These are phyloP conservation scores for Pollenia angustigena DNA, from an alignment of 2,888 invertebrate genomes.

Conservation along the genomic window DNA sequence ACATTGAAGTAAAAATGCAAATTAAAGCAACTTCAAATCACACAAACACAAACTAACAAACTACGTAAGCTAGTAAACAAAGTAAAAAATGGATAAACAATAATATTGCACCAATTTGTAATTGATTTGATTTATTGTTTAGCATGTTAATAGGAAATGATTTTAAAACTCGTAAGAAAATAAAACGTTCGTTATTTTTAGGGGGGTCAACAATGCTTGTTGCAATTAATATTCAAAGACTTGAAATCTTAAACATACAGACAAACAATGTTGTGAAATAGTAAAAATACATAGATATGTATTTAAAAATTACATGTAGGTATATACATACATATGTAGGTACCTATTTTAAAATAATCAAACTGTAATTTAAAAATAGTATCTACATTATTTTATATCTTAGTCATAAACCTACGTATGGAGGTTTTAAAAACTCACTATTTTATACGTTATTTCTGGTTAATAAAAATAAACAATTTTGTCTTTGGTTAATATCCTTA, in stretches of 20 bases:
- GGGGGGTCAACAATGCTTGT: not conserved
- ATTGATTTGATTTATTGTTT: slow-evolving; percentile 26
- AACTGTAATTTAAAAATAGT: too few relatives aligned
- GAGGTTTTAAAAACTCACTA: too few relatives aligned
- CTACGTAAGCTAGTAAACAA: not conserved
- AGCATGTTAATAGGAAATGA: slow-evolving; percentile 16
- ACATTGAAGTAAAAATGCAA: slow-evolving; percentile 23
- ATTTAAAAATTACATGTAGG: not conserved
- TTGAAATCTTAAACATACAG: not conserved
- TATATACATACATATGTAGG: too few relatives aligned
- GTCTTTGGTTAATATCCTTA: too few relatives aligned
- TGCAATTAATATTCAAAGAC: not conserved
- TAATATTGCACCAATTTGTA: slow-evolving; percentile 19
- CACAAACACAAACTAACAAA: not conserved
- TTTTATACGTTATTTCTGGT: too few relatives aligned
- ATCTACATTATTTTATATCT: too few relatives aligned
- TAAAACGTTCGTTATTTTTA: not conserved
- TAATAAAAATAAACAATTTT: too few relatives aligned
- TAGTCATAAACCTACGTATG: too few relatives aligned
- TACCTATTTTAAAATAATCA: too few relatives aligned
- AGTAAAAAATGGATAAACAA: slow-evolving; percentile 4
- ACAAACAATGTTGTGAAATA: not conserved
- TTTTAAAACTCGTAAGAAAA: not conserved
- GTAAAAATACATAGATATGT: not conserved
- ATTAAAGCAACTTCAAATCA: slow-evolving; percentile 38